A percentile compares a stretch with the other conserved stretches of the same genome.
phyloP scores from a whole-genome alignment of 1,140 invertebrate species.

The Sminthurides bifidus region DNA sequence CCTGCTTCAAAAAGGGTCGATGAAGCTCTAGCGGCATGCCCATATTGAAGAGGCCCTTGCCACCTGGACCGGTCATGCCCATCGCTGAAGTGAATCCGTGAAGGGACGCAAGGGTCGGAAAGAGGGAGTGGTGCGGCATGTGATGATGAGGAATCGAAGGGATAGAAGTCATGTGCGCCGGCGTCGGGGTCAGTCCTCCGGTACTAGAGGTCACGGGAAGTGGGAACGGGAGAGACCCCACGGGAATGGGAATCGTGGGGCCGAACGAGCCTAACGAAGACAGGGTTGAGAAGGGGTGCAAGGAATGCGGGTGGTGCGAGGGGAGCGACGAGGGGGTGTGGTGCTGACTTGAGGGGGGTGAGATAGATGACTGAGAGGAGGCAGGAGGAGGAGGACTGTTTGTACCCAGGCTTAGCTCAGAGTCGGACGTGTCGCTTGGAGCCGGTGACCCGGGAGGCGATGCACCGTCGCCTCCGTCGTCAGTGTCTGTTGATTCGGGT shows the following conservation, averaged over 20 bases:
- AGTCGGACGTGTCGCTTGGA: conserved; percentile 25
- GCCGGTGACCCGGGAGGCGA: conserved; percentile 23
- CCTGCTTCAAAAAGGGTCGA: conserved; percentile 28
- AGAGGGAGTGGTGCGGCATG: conserved; percentile 22
- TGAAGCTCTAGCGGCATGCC: conserved; percentile 23
- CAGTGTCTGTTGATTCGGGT: conserved; percentile 27
- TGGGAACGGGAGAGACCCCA: conserved; percentile 16
- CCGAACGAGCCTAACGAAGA: conserved; percentile 17
- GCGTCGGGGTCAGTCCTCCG: conserved; percentile 15
- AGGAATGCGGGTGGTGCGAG: conserved; percentile 12
- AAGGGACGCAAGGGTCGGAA: conserved; percentile 26
- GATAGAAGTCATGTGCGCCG: conserved; percentile 20
- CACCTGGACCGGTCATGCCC: conserved; percentile 16
- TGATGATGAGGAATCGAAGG: conserved; percentile 11
- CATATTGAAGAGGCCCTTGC: conserved; percentile 25
- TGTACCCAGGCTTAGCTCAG: conserved; percentile 30
- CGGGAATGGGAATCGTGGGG: conserved; percentile 29
- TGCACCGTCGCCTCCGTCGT: conserved; percentile 24
- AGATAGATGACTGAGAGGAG: conserved; percentile 14
- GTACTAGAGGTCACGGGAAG: conserved; percentile 13
- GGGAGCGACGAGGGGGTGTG: conserved; percentile 17
- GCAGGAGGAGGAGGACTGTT: conserved; percentile 27
- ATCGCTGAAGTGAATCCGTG: conserved; percentile 24
- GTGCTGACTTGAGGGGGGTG: conserved; percentile 9
- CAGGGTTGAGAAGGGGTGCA: conserved; percentile 19